phyloP scores from a whole-genome alignment of 2,113 vertebrate genomes.

The Xiphias gladius region DNA sequence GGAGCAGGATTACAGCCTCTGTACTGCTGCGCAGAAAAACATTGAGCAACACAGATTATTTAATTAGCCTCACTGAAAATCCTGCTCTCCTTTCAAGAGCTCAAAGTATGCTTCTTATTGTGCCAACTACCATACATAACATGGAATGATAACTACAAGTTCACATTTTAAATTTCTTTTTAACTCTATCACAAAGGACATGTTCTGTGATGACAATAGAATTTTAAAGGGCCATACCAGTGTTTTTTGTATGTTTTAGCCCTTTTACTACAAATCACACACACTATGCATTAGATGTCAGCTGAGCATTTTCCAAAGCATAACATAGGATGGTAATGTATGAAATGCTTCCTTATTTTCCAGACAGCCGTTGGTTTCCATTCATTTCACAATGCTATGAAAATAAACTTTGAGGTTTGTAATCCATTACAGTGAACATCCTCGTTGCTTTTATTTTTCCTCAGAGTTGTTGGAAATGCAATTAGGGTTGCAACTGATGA shows the following conservation, averaged over 20 bases:
- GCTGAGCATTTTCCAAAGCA: conserved; percentile 2
- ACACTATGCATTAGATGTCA: not conserved
- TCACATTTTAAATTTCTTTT: not conserved
- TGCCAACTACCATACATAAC: not conserved
- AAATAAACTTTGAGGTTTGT: not conserved
- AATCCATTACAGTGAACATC: not conserved
- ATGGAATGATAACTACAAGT: not conserved
- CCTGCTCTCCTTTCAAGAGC: not conserved
- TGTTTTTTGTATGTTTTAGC: conserved; percentile 11
- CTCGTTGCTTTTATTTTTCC: not conserved
- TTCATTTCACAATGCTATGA: not conserved
- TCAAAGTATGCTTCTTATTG: conserved; percentile 11
- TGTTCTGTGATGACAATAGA: not conserved
- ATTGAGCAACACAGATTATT: not conserved
- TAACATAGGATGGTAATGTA: not conserved
- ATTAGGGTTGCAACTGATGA: no score
- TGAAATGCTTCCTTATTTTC: not conserved
- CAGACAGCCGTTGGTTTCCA: not conserved
- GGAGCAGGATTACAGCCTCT: not conserved
- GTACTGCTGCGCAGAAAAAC: not conserved
- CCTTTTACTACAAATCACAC: not conserved
- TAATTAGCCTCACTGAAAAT: conserved; percentile 12
- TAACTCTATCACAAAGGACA: not conserved
- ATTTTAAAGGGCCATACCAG: not conserved
- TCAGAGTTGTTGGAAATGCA: not conserved